Base-by-base conservation (phyloP, 2,113 vertebrate species). In the Conger conger region DNA sequence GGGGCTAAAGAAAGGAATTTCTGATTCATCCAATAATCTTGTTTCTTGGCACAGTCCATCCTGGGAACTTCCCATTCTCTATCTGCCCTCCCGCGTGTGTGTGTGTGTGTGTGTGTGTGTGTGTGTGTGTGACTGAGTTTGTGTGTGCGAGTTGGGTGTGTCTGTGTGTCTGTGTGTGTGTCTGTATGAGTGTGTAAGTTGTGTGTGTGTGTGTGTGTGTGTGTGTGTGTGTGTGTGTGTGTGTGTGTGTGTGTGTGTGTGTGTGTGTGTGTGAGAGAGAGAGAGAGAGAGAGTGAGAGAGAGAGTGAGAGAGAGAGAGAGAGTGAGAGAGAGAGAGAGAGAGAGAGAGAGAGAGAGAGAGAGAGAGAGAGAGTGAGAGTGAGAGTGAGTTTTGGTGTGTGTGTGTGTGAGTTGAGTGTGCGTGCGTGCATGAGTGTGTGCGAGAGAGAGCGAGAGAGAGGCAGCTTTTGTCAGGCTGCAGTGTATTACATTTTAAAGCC, bases 11-110 rank as follows among this genome's bases (percentile, higher is more conserved):
- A 16, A 33, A 30, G 83, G 83, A 79, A 86, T 86, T 76, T 82
- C 42, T 77, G 35, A 82, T 86, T 82, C 81, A 85, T 89, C 91
- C 91, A 91, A 88, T 88, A 87, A 90, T 91, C 87, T 60, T 36
- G 87, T 90, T 81, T 86, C 86, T 79, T 88, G 86, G 83, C 83
- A 79, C 86, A 37, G 38, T 90, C 77, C 83, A 87, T 81, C 88
- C 89, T 89, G 84, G 50, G 86, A 79, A 85, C 45, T 37, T 87
- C 63, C 35, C 17, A 37, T 53, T 45, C 33, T 16, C 86, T 86
- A 89, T 86, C 85, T 88, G 82, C 82, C 80, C 89, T 54, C 89
- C 85, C 84, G 81, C n/a, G n/a, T 57, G 53, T 57, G 53, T 15
- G 53, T 3, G 53, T 15, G 13, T 57, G 3, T 57, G 13, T 9